Conservation (phyloP, 1,140 invertebrate genomes). For the Branchinecta lindahli region DNA sequence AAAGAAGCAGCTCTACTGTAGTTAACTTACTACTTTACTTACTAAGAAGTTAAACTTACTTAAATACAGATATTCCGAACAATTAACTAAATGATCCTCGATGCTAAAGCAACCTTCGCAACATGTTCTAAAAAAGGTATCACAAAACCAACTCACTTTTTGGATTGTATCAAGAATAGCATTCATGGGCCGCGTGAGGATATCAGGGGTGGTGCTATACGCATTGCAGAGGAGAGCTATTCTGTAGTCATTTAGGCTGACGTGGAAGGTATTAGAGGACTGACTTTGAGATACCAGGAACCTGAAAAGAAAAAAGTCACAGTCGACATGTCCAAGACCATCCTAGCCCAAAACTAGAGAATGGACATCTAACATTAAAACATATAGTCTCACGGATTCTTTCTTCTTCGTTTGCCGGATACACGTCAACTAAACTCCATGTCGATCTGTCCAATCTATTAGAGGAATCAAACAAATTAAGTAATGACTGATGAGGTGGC, state of each 20-base stretch:
- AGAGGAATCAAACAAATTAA: too few relatives aligned
- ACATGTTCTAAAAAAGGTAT: too few relatives aligned
- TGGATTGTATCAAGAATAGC: constrained; percentile 73
- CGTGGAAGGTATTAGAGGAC: constrained; percentile 23
- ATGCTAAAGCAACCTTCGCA: too few relatives aligned
- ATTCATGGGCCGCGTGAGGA: constrained; percentile 62
- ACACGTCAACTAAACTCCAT: too few relatives aligned
- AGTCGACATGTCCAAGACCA: neutral
- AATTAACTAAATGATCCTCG: too few relatives aligned
- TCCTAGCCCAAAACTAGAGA: constrained; percentile 5
- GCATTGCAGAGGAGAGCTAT: constrained; percentile 88
- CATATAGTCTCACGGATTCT: neutral
- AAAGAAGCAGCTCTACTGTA: too few relatives aligned
- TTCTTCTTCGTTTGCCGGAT: neutral
- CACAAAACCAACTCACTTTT: neutral
- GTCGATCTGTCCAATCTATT: too few relatives aligned
- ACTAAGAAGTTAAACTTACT: too few relatives aligned
- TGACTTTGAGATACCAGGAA: constrained; percentile 55
- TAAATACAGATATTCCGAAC: too few relatives aligned
- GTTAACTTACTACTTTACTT: too few relatives aligned
- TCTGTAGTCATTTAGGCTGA: constrained; percentile 60
- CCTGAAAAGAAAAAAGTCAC: constrained; percentile 32
- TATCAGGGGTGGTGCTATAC: constrained; percentile 75
- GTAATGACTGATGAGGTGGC: too few relatives aligned
- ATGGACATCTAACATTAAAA: neutral